Evolutionary conservation across 2,797 vertebrate species (phyloP).

Genomic region (Hypotaenidia okinawae): DNA sequence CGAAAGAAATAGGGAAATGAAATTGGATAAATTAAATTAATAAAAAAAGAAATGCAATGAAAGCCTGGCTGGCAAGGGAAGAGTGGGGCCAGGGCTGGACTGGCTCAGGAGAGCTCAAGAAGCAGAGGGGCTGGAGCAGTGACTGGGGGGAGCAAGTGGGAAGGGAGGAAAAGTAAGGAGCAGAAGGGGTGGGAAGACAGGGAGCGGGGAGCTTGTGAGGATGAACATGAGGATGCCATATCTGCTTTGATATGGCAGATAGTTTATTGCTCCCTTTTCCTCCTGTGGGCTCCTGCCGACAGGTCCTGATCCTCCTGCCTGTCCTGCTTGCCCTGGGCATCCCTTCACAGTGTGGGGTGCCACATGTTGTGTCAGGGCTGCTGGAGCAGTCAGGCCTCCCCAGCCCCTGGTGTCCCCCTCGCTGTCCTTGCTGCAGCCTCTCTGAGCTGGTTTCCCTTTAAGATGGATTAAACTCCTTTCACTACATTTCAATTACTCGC

Average conservation of each 20-base stretch:
- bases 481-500: conserved; percentile 5
- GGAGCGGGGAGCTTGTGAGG: not conserved
- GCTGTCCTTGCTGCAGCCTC: not conserved
- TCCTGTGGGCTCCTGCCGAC: not conserved
- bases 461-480: not conserved
- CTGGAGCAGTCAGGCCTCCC: not conserved
- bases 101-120: not conserved
- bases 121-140: not conserved
- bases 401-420: not conserved
- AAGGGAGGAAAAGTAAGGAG: not conserved
- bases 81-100: not conserved
- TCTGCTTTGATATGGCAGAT: not conserved
- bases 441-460: not conserved
- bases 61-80: not conserved
- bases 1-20: not conserved
- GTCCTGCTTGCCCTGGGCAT: not conserved
- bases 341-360: not conserved
- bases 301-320: not conserved
- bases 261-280: not conserved
- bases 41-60: not conserved
- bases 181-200: not conserved
- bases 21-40: not conserved
- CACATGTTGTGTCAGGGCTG: rapidly evolving
- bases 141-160: not conserved
- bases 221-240: not conserved